Conservation (phyloP, 1,140 invertebrate species). For the Drosophila persimilis region DNA sequence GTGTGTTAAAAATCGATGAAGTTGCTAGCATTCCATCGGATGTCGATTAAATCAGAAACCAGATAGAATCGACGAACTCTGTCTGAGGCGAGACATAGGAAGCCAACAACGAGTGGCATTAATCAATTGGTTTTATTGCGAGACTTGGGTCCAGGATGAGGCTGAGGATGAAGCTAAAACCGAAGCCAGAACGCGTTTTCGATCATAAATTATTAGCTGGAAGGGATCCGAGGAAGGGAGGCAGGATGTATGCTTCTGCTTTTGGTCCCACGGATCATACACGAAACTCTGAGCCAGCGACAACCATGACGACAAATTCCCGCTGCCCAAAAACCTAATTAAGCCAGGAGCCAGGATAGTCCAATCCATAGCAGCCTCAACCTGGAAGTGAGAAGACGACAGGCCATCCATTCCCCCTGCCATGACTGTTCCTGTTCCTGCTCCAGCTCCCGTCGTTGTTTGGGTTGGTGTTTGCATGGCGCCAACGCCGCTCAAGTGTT, state of each 20-base stretch:
- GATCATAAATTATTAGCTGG: conserved; percentile 74
- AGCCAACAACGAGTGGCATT: conserved; percentile 47
- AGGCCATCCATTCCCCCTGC: neutral
- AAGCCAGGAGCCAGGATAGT: conserved; percentile 52
- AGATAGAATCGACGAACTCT: conserved; percentile 8
- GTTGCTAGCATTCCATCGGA: conserved; percentile 9
- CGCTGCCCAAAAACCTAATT: conserved; percentile 77
- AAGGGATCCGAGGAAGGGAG: conserved; percentile 4
- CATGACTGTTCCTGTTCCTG: conserved; percentile 16
- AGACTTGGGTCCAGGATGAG: conserved; percentile 34
- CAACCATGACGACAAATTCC: conserved; percentile 50
- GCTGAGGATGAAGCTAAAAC: conserved; percentile 40
- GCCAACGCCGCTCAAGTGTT: conserved; percentile 59
- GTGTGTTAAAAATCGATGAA: conserved; percentile 47
- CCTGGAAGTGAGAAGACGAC: conserved; percentile 4
- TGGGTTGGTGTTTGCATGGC: conserved; percentile 38
- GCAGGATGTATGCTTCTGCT: conserved; percentile 2
- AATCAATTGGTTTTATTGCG: conserved; percentile 77
- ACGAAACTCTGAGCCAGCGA: conserved; percentile 6
- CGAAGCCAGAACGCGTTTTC: conserved; percentile 69
- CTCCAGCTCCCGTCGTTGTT: neutral
- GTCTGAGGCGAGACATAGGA: conserved; percentile 17
- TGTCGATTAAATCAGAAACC: conserved; percentile 48
- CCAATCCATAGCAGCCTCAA: conserved; percentile 12
- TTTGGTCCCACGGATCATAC: conserved; percentile 11